Evolutionary conservation across 2,113 vertebrate species (phyloP).

Genomic region (Caretta caretta): DNA sequence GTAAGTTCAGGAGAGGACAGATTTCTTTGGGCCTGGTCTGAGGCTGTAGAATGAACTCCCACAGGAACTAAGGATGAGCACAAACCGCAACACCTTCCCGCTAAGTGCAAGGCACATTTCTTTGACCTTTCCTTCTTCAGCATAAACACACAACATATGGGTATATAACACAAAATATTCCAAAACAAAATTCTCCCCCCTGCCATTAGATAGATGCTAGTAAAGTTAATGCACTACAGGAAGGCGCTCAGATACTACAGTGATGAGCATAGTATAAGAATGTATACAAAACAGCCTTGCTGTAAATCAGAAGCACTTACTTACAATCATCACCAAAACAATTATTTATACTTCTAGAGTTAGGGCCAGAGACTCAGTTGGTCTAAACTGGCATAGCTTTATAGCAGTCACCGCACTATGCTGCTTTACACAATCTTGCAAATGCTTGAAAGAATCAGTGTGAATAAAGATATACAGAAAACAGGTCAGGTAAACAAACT

Average conservation of each 20-base stretch:
- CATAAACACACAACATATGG: neutral
- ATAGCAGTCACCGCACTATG: neutral
- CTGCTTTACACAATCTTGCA: constrained; percentile 10
- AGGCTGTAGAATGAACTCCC: neutral
- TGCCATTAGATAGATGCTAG: neutral
- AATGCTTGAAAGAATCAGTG: constrained; percentile 3
- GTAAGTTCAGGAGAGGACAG: neutral
- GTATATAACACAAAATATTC: neutral
- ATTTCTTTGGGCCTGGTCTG: neutral
- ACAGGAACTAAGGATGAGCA: neutral
- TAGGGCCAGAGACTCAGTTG: neutral
- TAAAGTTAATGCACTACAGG: neutral
- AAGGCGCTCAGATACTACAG: neutral
- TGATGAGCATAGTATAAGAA: neutral
- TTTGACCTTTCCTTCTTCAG: neutral
- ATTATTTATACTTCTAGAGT: neutral
- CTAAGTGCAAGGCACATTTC: neutral
- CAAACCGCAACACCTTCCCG: neutral
- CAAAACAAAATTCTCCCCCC: neutral
- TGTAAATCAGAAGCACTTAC: neutral
- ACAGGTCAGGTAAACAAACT: constrained; percentile 43
- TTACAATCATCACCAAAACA: neutral
- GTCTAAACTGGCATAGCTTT: neutral
- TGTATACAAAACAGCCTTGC: neutral
- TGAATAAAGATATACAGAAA: constrained; percentile 27